phyloP scores from a whole-genome alignment of 2,888 invertebrate genomes.

The Lasioglossum figueresi region DNA sequence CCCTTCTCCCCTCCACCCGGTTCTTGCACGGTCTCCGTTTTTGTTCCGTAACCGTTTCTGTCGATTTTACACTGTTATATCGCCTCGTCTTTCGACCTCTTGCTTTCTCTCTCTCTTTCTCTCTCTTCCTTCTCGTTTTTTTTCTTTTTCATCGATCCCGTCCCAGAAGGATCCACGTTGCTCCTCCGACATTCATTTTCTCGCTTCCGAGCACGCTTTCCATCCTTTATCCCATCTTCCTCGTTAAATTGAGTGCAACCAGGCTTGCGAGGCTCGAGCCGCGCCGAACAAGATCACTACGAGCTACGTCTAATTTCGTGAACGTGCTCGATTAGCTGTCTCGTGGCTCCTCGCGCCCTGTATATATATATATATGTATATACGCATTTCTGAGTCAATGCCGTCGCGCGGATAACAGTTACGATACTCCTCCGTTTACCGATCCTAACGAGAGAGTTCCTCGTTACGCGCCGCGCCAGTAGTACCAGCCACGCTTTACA shows the following conservation, averaged over 20 bases:
- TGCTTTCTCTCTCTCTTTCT: background rate
- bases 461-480: constrained; percentile 23
- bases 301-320: constrained; percentile 60
- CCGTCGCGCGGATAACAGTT: constrained; percentile 31
- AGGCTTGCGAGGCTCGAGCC: constrained; percentile 29
- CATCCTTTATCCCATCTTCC: background rate
- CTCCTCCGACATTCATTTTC: background rate
- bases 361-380: constrained; percentile 1
- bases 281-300: constrained; percentile 37
- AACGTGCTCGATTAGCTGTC: constrained; percentile 65
- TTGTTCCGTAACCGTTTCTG: constrained; percentile 22
- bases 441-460: constrained; percentile 61
- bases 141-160: background rate
- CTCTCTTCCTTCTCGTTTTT: background rate
- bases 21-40: constrained; percentile 16
- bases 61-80: constrained; percentile 21
- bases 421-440: constrained; percentile 53
- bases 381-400: constrained; percentile 36
- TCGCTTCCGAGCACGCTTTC: background rate
- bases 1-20: background rate
- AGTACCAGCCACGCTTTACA: constrained; percentile 36
- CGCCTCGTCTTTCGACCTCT: background rate
- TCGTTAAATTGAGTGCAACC: background rate
- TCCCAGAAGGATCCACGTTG: background rate
- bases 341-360: constrained; percentile 26